A percentile compares a stretch with the other conserved stretches of the same genome.
Evolutionary conservation across 1,140 invertebrate species (phyloP).

Genomic region (Lepidurus apus): DNA sequence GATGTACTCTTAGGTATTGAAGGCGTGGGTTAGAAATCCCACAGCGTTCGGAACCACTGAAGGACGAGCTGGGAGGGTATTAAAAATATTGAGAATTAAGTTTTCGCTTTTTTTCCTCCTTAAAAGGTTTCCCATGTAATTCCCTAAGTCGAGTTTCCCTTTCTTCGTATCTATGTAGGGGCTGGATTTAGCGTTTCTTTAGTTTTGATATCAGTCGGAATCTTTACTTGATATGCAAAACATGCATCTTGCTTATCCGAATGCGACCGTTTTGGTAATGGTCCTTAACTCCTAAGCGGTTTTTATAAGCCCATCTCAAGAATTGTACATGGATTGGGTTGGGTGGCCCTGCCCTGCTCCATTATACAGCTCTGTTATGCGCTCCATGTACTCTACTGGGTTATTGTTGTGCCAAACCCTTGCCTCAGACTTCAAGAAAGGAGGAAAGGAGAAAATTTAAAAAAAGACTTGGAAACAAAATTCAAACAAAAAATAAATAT

Average conservation of each 20-base stretch:
- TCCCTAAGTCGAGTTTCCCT: neutral
- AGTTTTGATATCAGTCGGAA: neutral
- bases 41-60: no score
- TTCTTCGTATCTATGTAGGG: neutral
- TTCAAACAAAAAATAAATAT: neutral
- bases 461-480: neutral
- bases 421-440: neutral
- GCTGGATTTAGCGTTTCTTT: neutral
- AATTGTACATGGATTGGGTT: constrained; percentile 17
- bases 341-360: constrained; percentile 16
- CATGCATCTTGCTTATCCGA: neutral
- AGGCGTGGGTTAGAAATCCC: no score
- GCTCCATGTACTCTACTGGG: constrained; percentile 1
- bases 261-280: neutral
- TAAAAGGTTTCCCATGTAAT: neutral
- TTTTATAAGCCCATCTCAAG: constrained; percentile 15
- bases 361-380: constrained; percentile 19
- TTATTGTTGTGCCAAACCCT: constrained; percentile 20
- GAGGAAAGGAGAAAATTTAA: neutral
- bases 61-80: no score
- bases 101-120: neutral
- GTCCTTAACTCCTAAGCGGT: neutral
- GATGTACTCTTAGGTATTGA: no score
- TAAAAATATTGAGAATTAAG: neutral
- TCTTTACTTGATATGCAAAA: constrained; percentile 8